Percentiles rank a stretch among this genome's conserved stretches.
These are phyloP conservation scores for Coilia nasus DNA, from an alignment of 2,797 vertebrate species.

Conservation along the genomic window DNA sequence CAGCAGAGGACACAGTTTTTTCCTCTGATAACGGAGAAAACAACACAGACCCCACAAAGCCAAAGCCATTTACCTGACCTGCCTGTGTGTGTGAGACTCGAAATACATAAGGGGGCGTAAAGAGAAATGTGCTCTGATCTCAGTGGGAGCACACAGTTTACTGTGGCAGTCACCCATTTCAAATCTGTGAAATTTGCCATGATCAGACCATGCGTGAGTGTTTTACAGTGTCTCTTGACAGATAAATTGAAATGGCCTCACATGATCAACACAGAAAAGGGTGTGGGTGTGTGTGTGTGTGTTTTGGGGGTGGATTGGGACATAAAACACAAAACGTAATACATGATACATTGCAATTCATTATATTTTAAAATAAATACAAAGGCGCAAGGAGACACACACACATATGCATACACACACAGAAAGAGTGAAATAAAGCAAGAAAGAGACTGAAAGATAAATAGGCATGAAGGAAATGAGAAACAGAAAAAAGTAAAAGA, in stretches of 20 bases:
- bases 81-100: background rate
- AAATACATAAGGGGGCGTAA: background rate
- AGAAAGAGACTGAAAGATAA: background rate
- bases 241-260: background rate
- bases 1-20: conserved; percentile 30
- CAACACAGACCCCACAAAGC: background rate
- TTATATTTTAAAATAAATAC: background rate
- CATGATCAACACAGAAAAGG: background rate
- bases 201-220: background rate
- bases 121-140: background rate
- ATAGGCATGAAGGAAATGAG: background rate
- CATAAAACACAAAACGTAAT: background rate
- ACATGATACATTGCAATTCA: background rate
- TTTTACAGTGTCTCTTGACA: background rate
- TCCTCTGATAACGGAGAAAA: background rate
- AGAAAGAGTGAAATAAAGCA: background rate
- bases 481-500: background rate
- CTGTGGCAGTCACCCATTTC: conserved; percentile 5
- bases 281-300: background rate
- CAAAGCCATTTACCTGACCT: background rate
- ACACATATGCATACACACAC: too few species aligned
- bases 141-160: background rate
- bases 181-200: conserved; percentile 4
- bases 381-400: too few species aligned
- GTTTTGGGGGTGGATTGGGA: too few species aligned